phyloP scores from a whole-genome alignment of 1,140 invertebrate species.

The Meloidogyne floridensis region DNA sequence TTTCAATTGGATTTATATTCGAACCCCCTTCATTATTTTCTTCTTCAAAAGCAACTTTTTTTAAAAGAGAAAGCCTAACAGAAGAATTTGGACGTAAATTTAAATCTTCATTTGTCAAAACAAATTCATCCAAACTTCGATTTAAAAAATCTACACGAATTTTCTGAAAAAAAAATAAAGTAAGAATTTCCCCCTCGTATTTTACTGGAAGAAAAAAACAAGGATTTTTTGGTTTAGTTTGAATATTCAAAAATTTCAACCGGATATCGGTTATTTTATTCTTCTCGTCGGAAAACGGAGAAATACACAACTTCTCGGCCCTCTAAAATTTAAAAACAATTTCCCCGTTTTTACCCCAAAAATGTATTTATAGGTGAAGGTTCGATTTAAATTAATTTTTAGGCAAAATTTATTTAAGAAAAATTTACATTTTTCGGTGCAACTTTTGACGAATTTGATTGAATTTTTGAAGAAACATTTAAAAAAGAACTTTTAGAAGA shows the following conservation, averaged over 20 bases:
- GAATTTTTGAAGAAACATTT: not conserved
- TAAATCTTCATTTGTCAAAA: conserved; percentile 6
- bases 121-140: not conserved
- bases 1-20: not conserved
- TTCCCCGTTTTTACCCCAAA: too few species aligned
- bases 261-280: too few species aligned
- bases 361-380: too few species aligned
- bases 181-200: not conserved
- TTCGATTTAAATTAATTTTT: too few species aligned
- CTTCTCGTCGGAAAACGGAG: too few species aligned
- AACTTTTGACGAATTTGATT: not conserved
- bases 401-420: too few species aligned
- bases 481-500: not conserved
- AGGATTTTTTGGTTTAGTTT: too few species aligned
- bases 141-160: conserved; percentile 9
- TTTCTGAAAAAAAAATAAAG: not conserved
- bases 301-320: too few species aligned
- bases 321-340: too few species aligned
- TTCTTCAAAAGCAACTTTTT: conserved; percentile 3
- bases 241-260: too few species aligned
- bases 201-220: too few species aligned
- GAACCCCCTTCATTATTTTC: not conserved
- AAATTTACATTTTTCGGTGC: not conserved
- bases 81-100: not conserved
- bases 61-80: not conserved